Evolutionary conservation across 2,797 vertebrate species (phyloP), one percentile per base, ranked within the genome.

Genomic region (Adrianichthys oophorus): DNA sequence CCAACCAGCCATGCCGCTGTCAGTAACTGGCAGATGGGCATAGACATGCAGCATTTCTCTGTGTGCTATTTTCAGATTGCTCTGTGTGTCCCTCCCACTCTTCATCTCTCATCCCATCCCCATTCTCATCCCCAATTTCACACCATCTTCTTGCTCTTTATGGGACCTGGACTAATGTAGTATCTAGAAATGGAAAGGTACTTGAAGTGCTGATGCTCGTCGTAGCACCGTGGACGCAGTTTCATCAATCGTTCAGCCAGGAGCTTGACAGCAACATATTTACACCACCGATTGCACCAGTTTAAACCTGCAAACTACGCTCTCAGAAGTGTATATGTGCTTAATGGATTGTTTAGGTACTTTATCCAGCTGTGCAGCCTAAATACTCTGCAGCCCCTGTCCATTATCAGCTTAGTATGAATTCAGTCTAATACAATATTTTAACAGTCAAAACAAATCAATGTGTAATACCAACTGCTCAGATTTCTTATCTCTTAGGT

Each of bases 21-120:
- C 56, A 10, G 56, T 65, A 68, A 78, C 66, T 68, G 66, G 74
- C 85, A 84, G 83, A 87, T 80, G 76, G 78, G 37, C 59, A 56
- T 7, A 60, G 54, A 74, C 16, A 43, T 57, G 18, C 62, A 45
- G 54, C 18, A 7, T 61, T 72, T 70, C 4, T 5, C 58, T 23
- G 41, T 24, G 52, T 61, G 68, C 76, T 80, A 70, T 85, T 79
- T 71, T 64, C 40, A 82, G 72, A 76, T 48, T 13, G 19, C 54
- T 73, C 12, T 4, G 40, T 44, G 51, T 15, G 24, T 69, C 43
- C 50, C 55, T 62, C 37, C 32, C 1, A 13, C 24, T 21, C 56
- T 29, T 26, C 40, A 24, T 61, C 47, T 50, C 58, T 52, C 47
- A 26, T 58, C 48, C 46, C 45, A 18, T 41, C 4, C 43, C 50